These are phyloP conservation scores for Tapera naevia DNA, from an alignment of 2,797 vertebrate species.

Conservation along the genomic window DNA sequence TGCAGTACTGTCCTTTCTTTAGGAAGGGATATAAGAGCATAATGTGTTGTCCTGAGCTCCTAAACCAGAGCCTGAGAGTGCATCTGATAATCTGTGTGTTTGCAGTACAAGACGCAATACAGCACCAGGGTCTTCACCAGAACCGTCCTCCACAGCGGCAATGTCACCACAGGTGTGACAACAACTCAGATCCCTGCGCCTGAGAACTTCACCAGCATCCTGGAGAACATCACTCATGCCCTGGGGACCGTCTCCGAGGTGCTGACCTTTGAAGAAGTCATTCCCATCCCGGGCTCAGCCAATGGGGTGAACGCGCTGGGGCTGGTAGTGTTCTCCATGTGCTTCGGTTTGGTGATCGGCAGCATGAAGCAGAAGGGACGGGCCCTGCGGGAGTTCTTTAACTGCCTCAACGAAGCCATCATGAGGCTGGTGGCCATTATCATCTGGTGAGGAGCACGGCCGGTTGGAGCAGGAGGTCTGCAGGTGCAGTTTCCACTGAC, in stretches of 20 bases:
- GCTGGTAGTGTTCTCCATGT: conserved; percentile 95
- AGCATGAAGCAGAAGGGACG: conserved; percentile 95
- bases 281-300: conserved; percentile 88
- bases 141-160: conserved; percentile 76
- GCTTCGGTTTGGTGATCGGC: conserved; percentile 93
- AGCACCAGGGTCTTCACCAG: conserved; percentile 83
- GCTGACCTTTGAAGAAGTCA: conserved; percentile 84
- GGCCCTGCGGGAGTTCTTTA: conserved; percentile 90
- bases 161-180: conserved; percentile 61
- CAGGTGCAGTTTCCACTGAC: conserved; percentile 66
- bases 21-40: background rate
- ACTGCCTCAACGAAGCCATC: conserved; percentile 95
- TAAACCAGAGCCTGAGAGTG: background rate
- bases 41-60: background rate
- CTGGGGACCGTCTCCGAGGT: conserved; percentile 85
- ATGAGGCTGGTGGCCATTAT: conserved; percentile 95
- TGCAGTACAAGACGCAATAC: conserved; percentile 95
- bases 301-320: conserved; percentile 93
- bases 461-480: conserved; percentile 45
- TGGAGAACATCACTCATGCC: conserved; percentile 81
- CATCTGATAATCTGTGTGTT: conserved; percentile 48
- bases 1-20: background rate
- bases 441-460: conserved; percentile 87
- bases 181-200: conserved; percentile 28
- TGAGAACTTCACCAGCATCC: conserved; percentile 74